Conservation (phyloP, 2,888 invertebrate genomes). For the Andrena haemorrhoa region DNA sequence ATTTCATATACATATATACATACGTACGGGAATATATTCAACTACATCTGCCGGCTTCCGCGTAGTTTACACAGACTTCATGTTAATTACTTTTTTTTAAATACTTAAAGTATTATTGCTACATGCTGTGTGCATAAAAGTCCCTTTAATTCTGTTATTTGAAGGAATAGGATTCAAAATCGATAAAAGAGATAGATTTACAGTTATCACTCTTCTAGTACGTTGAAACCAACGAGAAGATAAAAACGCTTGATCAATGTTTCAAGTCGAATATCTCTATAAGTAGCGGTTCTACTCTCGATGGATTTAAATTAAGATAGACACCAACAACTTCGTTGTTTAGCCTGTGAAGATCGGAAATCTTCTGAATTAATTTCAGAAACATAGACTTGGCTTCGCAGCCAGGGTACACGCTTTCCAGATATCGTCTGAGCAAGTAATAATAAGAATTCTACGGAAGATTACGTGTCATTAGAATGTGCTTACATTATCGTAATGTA, state of each 20-base stretch:
- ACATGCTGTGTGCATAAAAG: constrained; percentile 37
- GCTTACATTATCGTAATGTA: neutral
- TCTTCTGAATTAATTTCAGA: constrained; percentile 95
- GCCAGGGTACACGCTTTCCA: constrained; percentile 93
- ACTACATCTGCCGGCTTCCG: constrained; percentile 7
- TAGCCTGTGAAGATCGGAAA: constrained; percentile 94
- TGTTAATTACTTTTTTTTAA: neutral
- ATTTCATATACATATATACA: constrained; percentile 1
- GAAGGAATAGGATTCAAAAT: constrained; percentile 8
- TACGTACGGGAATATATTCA: constrained; percentile 13
- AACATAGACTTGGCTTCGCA: constrained; percentile 96
- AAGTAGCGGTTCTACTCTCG: constrained; percentile 95
- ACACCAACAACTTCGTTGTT: constrained; percentile 97
- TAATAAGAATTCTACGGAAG: constrained; percentile 93
- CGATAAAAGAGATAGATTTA: constrained; percentile 8
- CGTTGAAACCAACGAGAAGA: neutral
- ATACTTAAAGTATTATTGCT: constrained; percentile 42
- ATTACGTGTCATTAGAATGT: constrained; percentile 34
- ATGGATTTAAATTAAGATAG: constrained; percentile 96
- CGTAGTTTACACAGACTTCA: constrained; percentile 6
- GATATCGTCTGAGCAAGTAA: constrained; percentile 93
- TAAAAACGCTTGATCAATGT: constrained; percentile 79
- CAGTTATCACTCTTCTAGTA: neutral
- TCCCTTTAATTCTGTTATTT: neutral
- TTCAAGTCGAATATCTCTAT: constrained; percentile 98